These are phyloP conservation scores for Empidonax alnorum DNA, from an alignment of 2,113 vertebrate genomes.

Conservation along the genomic window DNA sequence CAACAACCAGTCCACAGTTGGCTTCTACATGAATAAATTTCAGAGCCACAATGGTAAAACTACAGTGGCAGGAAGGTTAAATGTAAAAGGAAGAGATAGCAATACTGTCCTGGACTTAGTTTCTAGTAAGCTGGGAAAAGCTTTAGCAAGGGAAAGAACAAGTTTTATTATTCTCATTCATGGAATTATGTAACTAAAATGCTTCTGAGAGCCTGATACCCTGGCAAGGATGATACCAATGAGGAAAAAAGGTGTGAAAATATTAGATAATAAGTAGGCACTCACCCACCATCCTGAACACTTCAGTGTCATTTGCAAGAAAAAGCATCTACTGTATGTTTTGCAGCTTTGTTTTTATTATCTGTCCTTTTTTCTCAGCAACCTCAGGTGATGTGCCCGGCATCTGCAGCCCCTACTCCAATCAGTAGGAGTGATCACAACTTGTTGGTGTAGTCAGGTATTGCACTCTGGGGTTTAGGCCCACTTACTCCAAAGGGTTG, in stretches of 20 bases:
- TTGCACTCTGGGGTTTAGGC: neutral
- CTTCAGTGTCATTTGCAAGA: neutral
- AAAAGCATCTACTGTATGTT: neutral
- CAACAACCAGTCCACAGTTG: neutral
- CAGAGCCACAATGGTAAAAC: neutral
- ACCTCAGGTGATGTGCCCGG: rapidly evolving
- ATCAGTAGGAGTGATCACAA: neutral
- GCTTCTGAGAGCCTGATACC: neutral
- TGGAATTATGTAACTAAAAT: neutral
- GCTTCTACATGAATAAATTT: neutral
- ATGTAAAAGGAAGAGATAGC: neutral
- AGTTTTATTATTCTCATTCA: neutral
- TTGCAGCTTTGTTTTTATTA: neutral
- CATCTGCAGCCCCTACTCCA: neutral
- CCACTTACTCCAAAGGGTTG: neutral
- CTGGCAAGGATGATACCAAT: neutral
- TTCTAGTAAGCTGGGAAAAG: neutral
- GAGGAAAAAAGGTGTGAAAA: neutral
- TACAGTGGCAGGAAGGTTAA: neutral
- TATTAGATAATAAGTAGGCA: neutral
- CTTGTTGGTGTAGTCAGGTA: neutral
- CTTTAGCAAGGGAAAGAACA: neutral
- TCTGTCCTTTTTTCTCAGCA: neutral
- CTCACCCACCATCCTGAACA: neutral
- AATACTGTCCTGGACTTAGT: neutral